These are phyloP conservation scores for Carapus acus DNA, from an alignment of 2,797 vertebrate genomes.

Conservation along the genomic window DNA sequence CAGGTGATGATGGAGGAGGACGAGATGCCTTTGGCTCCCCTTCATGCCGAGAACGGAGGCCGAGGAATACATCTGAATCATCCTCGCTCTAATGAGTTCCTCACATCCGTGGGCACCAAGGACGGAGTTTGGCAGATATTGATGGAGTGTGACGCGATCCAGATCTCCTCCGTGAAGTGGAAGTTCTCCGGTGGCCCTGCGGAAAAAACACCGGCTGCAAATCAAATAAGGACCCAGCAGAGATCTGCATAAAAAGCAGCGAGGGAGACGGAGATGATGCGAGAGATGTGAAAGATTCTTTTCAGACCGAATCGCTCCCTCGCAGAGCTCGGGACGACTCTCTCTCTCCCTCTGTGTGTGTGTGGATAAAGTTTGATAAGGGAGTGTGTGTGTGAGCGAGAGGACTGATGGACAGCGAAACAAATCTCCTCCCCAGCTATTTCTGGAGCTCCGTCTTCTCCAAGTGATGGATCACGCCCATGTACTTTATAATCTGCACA, in stretches of 20 bases:
- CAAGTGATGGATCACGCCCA: constrained; percentile 14
- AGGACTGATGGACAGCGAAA: too few species aligned
- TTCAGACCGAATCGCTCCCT: neutral
- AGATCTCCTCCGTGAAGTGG: neutral
- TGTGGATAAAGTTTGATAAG: too few species aligned
- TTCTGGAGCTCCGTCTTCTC: constrained; percentile 3
- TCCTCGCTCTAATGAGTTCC: constrained; percentile 22
- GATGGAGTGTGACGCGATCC: constrained; percentile 19
- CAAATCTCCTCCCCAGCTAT: neutral
- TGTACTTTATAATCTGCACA: constrained; percentile 19
- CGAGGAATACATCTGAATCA: constrained; percentile 20
- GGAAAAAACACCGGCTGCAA: constrained; percentile 11
- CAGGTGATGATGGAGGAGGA: neutral
- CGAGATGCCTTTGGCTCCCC: neutral
- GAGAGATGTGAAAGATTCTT: neutral
- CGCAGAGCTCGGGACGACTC: neutral
- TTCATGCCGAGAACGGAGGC: constrained; percentile 8
- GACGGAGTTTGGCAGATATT: constrained; percentile 20
- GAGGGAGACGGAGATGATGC: too few species aligned
- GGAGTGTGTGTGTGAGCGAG: too few species aligned
- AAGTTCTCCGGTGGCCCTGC: constrained; percentile 23
- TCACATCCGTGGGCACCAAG: constrained; percentile 25
- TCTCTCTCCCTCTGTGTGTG: too few species aligned
- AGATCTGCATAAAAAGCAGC: neutral
- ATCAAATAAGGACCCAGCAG: neutral